Evolutionary conservation across 2,888 invertebrate species (phyloP), one percentile per base, ranked within the genome.

Genomic region (Gastracanthus pulcherrimus): DNA sequence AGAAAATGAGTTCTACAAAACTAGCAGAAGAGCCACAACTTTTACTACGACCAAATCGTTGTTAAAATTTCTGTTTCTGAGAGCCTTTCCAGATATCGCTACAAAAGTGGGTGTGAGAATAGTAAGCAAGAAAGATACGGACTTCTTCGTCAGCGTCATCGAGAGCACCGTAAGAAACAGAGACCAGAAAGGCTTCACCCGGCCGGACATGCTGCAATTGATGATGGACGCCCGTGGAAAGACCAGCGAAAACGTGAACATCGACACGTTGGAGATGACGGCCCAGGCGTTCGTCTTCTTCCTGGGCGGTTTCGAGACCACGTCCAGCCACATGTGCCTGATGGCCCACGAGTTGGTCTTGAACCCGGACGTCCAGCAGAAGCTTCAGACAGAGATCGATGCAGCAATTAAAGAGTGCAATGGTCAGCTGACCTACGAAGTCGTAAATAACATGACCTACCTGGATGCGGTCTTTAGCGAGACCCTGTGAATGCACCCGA

Each of bases 241-340:
- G 6, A 64, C 75, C 2, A 82, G 76, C 3, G 64, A 82, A n/a
- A n/a, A n/a, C n/a, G n/a, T n/a, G n/a, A n/a, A n/a, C 0, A 19
- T 89, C 3, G 83, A 82, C 2, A 78, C 84, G 5, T 86, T 89
- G 0, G 93, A 93, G 41, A 88, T 94, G 34, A 87, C 92, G 0
- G 92, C 93, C 0, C 93, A 94, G 86, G 93, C 93, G 0, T 89
- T 90, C 38, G 26, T 87, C 2, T 90, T 90, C 83, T 90, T 90
- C 76, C 85, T 91, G 34, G 90, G 86, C 3, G 91, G 90, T 0
- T 90, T 90, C 58, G 90, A 91, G 5, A 89, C 87, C 1, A 83
- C 86, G 0, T 84, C 89, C 0, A 86, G 85, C 0, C 19, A 84
- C 0, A 84, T 91, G 84, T 86, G 86, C 31, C 89, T 89, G 71